Percentiles rank a stretch among this genome's conserved stretches.
Evolutionary conservation across 2,113 vertebrate species (phyloP).

Genomic region (Coptodon bakossiorum): DNA sequence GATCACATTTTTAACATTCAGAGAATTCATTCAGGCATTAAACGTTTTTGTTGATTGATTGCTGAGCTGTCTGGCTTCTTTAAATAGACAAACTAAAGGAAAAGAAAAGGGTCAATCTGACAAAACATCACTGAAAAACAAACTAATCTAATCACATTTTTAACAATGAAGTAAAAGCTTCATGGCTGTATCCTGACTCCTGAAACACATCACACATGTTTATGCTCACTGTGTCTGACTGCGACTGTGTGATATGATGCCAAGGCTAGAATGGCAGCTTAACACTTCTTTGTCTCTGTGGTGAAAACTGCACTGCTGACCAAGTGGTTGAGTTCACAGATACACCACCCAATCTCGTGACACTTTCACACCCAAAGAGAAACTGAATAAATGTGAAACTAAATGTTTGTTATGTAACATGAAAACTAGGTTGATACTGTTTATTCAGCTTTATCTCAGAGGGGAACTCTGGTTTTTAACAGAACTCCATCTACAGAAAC

Average conservation of each 20-base stretch:
- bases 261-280: not conserved
- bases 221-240: rapidly evolving
- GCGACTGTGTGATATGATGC: not conserved
- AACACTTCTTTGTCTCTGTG: not conserved
- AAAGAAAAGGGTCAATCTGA: not conserved
- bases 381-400: not conserved
- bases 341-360: not conserved
- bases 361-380: not conserved
- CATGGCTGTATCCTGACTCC: not conserved
- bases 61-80: not conserved
- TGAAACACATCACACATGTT: not conserved
- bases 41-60: rapidly evolving
- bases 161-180: not conserved
- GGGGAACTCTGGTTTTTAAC: rapidly evolving
- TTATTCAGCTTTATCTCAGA: not conserved
- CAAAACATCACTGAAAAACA: not conserved
- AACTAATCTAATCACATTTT: not conserved
- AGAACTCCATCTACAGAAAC: not conserved
- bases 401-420: rapidly evolving
- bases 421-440: not conserved
- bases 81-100: not conserved
- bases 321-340: not conserved
- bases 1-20: not conserved
- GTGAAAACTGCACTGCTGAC: not conserved
- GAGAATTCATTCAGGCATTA: not conserved